Evolutionary conservation across 2,113 vertebrate genomes (phyloP).

Genomic region (Mesembrinibis cayennensis): DNA sequence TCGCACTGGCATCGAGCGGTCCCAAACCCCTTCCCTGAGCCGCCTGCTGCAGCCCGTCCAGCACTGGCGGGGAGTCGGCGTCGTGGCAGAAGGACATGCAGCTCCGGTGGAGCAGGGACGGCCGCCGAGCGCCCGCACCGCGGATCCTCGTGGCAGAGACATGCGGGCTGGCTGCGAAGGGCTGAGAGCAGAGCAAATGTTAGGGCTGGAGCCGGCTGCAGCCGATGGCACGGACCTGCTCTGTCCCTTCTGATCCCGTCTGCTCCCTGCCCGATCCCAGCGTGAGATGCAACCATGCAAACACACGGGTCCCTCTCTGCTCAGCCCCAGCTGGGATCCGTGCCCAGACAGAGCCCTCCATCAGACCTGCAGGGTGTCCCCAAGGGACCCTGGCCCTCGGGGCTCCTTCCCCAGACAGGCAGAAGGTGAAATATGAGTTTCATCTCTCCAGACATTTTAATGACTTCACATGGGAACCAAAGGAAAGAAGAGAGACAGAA

Average conservation of each 20-base stretch:
- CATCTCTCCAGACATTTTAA: slow-evolving; percentile 35
- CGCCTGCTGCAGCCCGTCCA: not conserved
- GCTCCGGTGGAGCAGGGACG: slow-evolving; percentile 73
- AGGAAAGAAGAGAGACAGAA: slow-evolving; percentile 38
- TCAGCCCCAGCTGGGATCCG: fast-evolving
- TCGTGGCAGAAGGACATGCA: slow-evolving; percentile 55
- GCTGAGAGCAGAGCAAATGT: not conserved
- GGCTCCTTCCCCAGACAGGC: not conserved
- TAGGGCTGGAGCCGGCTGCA: not conserved
- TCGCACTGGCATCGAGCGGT: not conserved
- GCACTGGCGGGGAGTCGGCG: not conserved
- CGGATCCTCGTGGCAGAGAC: slow-evolving; percentile 68
- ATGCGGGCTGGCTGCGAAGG: not conserved
- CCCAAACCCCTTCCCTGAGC: not conserved
- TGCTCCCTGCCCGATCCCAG: not conserved
- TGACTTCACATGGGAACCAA: slow-evolving; percentile 37
- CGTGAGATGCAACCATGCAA: fast-evolving
- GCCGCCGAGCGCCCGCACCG: slow-evolving; percentile 59
- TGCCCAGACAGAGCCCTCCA: not conserved
- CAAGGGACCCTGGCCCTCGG: not conserved
- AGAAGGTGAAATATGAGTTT: slow-evolving; percentile 33
- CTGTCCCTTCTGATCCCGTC: not conserved
- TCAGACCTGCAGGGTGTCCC: not conserved
- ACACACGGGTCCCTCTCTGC: not conserved
- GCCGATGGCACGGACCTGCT: not conserved